Evolutionary conservation across 2,797 vertebrate species (phyloP), one percentile per base, ranked within the genome.

Genomic region (Otolemur crassicaudatus): DNA sequence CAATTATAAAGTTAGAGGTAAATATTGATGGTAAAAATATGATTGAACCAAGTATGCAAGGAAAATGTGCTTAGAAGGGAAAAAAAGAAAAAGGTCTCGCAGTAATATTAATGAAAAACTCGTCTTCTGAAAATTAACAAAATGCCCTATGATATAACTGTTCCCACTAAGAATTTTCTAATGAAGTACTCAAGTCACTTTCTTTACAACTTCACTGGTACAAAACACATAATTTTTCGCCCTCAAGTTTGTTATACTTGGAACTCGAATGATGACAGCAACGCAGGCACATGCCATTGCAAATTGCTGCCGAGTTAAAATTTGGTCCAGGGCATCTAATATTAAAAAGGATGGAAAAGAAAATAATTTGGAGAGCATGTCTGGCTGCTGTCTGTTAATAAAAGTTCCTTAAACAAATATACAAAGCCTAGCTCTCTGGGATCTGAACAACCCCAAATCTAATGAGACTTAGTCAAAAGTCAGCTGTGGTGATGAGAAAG

Each of bases 311-410:
- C 79, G 63, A 40, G 56, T 96, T 94, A 91, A 87, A 90, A 83
- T 53, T 34, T 69, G 79, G 90, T 92, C 65, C 70, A 49, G 23
- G 43, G 16, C 65, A 43, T 11, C 58, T 37, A 76, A 25, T 69
- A n/a, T 69, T 67, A 94, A 43, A 58, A 76, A 96, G 40, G 34
- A 61, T 67, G 61, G 60, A 84, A 95, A 98, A 83, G 63, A 65
- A 96, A 94, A 86, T 67, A 69, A 87, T 70, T 58, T 93, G 58
- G 61, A 97, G 53, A 92, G 7, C 29, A 20, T 46, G 23, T 49
- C 69, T 75, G 53, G 81, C 46, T 77, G 27, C 46, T 87, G 13
- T 20, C 80, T 76, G 40, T 80, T 89, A 77, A 53, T 43, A 49
- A 65, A 86, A 58, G 27, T 58, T 92, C 43, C 91, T 96, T 89